phyloP scores from a whole-genome alignment of 2,888 invertebrate species.

The Papilio gigon region DNA sequence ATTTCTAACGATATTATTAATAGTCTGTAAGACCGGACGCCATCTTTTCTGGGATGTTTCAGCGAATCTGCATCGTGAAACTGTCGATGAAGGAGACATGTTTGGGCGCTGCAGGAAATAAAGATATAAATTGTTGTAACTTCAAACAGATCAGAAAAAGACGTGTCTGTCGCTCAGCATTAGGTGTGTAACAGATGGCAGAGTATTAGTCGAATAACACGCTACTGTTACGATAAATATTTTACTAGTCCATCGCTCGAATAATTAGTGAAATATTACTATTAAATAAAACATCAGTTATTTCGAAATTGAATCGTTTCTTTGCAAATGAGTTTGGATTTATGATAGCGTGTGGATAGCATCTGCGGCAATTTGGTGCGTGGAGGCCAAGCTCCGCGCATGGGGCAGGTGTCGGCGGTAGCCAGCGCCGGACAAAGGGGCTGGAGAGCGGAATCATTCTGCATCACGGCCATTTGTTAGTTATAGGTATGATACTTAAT shows the following conservation, averaged over 20 bases:
- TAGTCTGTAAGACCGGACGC: slow-evolving; percentile 9
- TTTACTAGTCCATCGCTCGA: too few species aligned
- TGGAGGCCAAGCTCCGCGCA: slow-evolving; percentile 38
- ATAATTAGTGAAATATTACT: too few species aligned
- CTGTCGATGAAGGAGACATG: slow-evolving; percentile 18
- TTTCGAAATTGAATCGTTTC: slow-evolving; percentile 36
- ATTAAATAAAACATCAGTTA: not conserved
- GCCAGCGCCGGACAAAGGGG: not conserved
- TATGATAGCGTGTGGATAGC: slow-evolving; percentile 22
- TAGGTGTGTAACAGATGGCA: not conserved
- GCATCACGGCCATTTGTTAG: not conserved
- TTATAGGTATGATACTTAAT: not conserved
- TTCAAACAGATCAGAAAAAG: not conserved
- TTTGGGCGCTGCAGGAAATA: slow-evolving; percentile 9
- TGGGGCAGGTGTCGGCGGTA: slow-evolving; percentile 29
- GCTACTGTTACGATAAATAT: too few species aligned
- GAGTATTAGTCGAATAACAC: too few species aligned
- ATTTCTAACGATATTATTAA: not conserved
- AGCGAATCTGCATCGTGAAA: slow-evolving; percentile 2
- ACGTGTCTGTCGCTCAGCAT: not conserved
- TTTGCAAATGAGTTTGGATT: slow-evolving; percentile 2
- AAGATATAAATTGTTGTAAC: not conserved
- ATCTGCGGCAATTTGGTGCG: slow-evolving; percentile 32
- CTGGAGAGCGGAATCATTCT: not conserved
- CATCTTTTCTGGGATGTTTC: not conserved